phyloP scores from a whole-genome alignment of 2,888 invertebrate species.

The Merodon equestris region DNA sequence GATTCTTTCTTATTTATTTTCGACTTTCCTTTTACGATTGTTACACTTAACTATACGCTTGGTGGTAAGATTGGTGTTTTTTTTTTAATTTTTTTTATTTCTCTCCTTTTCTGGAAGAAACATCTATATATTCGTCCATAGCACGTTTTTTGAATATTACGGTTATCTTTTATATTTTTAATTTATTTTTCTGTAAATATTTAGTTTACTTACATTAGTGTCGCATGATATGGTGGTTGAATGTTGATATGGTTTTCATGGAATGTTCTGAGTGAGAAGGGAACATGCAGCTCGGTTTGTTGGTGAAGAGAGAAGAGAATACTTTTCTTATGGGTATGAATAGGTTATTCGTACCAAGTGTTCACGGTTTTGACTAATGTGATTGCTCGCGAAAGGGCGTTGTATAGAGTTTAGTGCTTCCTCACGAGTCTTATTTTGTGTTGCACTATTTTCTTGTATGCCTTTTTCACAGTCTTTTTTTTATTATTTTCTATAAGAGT shows the following conservation, averaged over 20 bases:
- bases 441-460: too few relatives aligned
- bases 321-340: too few relatives aligned
- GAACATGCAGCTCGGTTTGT: too few relatives aligned
- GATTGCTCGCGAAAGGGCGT: too few relatives aligned
- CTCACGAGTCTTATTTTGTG: too few relatives aligned
- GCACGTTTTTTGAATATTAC: constrained; percentile 35
- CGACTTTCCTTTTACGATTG: constrained; percentile 36
- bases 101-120: constrained; percentile 11
- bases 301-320: too few relatives aligned
- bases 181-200: constrained; percentile 28
- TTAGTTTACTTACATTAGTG: constrained; percentile 19
- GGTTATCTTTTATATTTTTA: constrained; percentile 14
- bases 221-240: constrained; percentile 27
- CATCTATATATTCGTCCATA: constrained; percentile 30
- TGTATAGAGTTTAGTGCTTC: too few relatives aligned
- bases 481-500: too few relatives aligned
- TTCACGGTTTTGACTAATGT: too few relatives aligned
- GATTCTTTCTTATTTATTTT: constrained; percentile 24
- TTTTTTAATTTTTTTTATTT: constrained; percentile 3
- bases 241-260: background rate
- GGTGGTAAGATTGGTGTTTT: constrained; percentile 44
- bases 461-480: too few relatives aligned
- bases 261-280: too few relatives aligned
- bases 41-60: constrained; percentile 50
- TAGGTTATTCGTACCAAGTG: too few relatives aligned